Evolutionary conservation across 2,113 vertebrate species (phyloP).

Genomic region (Mesembrinibis cayennensis): DNA sequence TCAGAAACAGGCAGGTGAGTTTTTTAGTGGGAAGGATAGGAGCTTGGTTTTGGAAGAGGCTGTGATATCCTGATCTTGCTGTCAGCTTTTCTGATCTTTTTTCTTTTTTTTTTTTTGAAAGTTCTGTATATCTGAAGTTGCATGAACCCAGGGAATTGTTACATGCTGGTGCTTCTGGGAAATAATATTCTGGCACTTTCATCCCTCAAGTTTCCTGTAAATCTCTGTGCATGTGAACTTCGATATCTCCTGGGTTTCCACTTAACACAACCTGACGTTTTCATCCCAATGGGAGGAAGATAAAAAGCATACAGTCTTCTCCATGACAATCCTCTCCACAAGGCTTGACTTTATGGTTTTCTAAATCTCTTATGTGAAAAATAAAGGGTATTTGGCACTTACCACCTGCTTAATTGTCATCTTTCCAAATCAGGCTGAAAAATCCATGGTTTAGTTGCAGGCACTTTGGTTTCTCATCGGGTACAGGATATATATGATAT

Average conservation of each 20-base stretch:
- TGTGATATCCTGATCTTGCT: accelerated
- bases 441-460: not conserved
- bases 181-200: not conserved
- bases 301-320: not conserved
- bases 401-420: not conserved
- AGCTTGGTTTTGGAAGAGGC: not conserved
- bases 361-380: not conserved
- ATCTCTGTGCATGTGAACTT: not conserved
- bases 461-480: not conserved
- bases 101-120: too few relatives aligned
- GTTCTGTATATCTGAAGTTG: not conserved
- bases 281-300: not conserved
- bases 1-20: not conserved
- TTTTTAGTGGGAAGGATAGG: not conserved
- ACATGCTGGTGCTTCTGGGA: not conserved
- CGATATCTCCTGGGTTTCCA: not conserved
- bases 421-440: not conserved
- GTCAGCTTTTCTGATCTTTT: not conserved
- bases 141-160: not conserved
- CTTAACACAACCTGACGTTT: not conserved
- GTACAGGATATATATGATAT: not conserved
- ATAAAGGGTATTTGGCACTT: not conserved
- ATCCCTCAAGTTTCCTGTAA: not conserved
- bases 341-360: not conserved
- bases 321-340: not conserved